phyloP scores from a whole-genome alignment of 92 coral and sea anemone genomes.

The Pocillopora grandis region DNA sequence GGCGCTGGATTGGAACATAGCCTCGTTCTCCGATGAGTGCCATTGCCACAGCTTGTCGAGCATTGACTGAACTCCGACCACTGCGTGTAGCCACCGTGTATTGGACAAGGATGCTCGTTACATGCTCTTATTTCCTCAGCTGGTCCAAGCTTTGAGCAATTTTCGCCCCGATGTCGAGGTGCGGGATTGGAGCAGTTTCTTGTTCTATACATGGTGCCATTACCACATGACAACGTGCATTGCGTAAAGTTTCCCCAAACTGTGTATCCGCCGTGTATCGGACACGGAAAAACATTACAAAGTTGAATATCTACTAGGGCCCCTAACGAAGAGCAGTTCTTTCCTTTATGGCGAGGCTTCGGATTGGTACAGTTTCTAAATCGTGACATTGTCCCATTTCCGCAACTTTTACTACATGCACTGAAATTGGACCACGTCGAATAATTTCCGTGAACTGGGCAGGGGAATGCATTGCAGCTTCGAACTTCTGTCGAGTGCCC shows the following conservation, averaged over 20 bases:
- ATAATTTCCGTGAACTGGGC: slow-evolving; percentile 72
- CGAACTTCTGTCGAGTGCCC: slow-evolving; percentile 33
- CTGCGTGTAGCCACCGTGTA: slow-evolving; percentile 71
- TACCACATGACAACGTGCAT: slow-evolving; percentile 73
- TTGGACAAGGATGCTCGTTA: slow-evolving; percentile 69
- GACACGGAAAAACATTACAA: slow-evolving; percentile 71
- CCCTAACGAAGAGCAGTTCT: slow-evolving; percentile 56
- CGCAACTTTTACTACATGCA: slow-evolving; percentile 53
- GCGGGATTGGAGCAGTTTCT: slow-evolving; percentile 67
- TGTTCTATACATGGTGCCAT: slow-evolving; percentile 56
- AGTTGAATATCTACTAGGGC: slow-evolving; percentile 27
- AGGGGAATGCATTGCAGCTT: slow-evolving; percentile 51
- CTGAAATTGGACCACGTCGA: slow-evolving; percentile 55
- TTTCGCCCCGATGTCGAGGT: slow-evolving; percentile 66
- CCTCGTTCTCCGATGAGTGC: slow-evolving; percentile 63
- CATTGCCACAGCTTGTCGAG: slow-evolving; percentile 75
- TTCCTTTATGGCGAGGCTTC: slow-evolving; percentile 51
- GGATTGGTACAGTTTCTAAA: slow-evolving; percentile 67
- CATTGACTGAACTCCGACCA: slow-evolving; percentile 75
- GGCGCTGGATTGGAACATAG: slow-evolving; percentile 77
- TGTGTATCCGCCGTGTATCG: slow-evolving; percentile 71
- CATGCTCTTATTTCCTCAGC: slow-evolving; percentile 47
- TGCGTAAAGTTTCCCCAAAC: slow-evolving; percentile 62
- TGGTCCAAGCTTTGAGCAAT: slow-evolving; percentile 64
- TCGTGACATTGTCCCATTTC: slow-evolving; percentile 53